phyloP scores from a whole-genome alignment of 2,888 invertebrate species.

The Hedychridium roseum region DNA sequence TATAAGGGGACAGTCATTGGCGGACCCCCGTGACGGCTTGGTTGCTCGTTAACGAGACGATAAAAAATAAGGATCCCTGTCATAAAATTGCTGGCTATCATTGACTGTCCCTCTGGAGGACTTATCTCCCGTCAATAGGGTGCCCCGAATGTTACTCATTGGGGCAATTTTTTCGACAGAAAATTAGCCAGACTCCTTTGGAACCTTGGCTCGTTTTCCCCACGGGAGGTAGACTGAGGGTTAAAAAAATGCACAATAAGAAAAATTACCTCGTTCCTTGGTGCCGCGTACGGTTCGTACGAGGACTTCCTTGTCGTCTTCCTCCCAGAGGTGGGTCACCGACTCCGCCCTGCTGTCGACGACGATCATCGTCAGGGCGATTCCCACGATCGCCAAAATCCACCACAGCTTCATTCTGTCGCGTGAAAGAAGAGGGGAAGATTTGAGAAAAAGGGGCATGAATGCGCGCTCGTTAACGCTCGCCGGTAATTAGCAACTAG shows the following conservation, averaged over 20 bases:
- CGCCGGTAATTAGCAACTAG: slow-evolving; percentile 22
- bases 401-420: slow-evolving; percentile 61
- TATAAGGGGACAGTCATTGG: too few relatives aligned
- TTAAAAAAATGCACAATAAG: not conserved
- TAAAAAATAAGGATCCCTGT: too few relatives aligned
- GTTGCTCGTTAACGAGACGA: too few relatives aligned
- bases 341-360: slow-evolving; percentile 66
- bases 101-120: too few relatives aligned
- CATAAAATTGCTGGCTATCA: too few relatives aligned
- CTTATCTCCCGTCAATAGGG: too few relatives aligned
- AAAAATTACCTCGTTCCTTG: slow-evolving; percentile 72
- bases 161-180: too few relatives aligned
- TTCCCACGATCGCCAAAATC: slow-evolving; percentile 60
- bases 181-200: too few relatives aligned
- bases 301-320: slow-evolving; percentile 81
- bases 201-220: too few relatives aligned
- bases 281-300: slow-evolving; percentile 82
- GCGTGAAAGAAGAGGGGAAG: slow-evolving; percentile 8
- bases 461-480: slow-evolving; percentile 19
- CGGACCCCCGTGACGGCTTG: too few relatives aligned
- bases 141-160: too few relatives aligned
- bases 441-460: not conserved
- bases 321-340: slow-evolving; percentile 79
- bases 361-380: slow-evolving; percentile 68
- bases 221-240: too few relatives aligned